Evolutionary conservation across 2,113 vertebrate genomes (phyloP).

Genomic region (Amphiprion percula): DNA sequence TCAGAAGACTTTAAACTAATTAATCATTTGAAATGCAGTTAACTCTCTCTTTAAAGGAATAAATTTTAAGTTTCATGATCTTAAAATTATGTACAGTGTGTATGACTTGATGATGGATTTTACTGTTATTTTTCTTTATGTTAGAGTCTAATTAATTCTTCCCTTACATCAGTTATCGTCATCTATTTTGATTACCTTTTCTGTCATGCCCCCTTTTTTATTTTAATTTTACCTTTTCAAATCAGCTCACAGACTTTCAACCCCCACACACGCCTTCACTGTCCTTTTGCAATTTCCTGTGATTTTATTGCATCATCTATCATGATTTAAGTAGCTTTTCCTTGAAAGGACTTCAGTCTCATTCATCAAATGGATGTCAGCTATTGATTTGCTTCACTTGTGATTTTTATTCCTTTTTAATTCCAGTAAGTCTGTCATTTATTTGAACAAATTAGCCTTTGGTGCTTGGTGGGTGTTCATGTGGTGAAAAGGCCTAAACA

Average conservation of each 20-base stretch:
- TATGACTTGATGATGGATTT: too few relatives aligned
- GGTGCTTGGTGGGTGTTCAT: conserved; percentile 4
- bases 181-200: conserved; percentile 20
- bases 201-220: not conserved
- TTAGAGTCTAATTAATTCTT: not conserved
- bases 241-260: conserved; percentile 34
- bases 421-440: conserved; percentile 28
- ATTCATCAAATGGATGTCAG: conserved; percentile 25
- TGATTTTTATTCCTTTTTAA: conserved; percentile 6
- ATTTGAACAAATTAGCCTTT: conserved; percentile 40
- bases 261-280: not conserved
- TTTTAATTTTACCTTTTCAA: conserved; percentile 24
- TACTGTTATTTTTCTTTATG: not conserved
- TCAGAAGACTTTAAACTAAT: too few relatives aligned
- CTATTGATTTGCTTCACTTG: conserved; percentile 8
- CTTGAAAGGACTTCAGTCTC: not conserved
- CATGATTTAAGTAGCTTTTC: conserved; percentile 25
- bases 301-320: conserved; percentile 42
- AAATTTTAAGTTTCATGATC: too few relatives aligned
- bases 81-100: too few relatives aligned
- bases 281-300: conserved; percentile 29
- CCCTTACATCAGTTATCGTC: not conserved
- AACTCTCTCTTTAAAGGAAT: too few relatives aligned
- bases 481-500: not conserved
- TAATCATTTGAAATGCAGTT: too few relatives aligned